Percentiles rank a stretch among this genome's conserved stretches.
phyloP scores from a whole-genome alignment of 2,113 vertebrate genomes.

The Cardinalis cardinalis region DNA sequence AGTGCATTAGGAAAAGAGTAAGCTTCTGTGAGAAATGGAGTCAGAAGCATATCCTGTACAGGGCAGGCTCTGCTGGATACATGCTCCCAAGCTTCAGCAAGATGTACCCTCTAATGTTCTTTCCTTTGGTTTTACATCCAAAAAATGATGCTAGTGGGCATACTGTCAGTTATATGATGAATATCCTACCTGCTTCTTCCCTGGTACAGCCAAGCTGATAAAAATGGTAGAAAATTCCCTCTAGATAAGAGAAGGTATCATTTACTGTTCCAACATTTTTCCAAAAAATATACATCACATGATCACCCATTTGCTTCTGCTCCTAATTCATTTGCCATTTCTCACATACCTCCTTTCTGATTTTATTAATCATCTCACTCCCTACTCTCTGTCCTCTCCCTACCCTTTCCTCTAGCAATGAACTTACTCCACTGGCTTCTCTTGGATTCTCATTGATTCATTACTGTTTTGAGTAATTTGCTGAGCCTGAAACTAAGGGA shows the following conservation, averaged over 20 bases:
- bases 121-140: not conserved
- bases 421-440: not conserved
- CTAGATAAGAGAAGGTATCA: not conserved
- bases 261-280: not conserved
- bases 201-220: not conserved
- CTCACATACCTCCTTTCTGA: not conserved
- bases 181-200: not conserved
- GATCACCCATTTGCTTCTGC: not conserved
- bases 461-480: not conserved
- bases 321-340: not conserved
- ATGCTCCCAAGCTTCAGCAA: not conserved
- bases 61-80: not conserved
- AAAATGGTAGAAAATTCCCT: not conserved
- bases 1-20: not conserved
- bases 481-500: constrained; percentile 1
- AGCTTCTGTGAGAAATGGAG: not conserved
- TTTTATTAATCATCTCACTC: not conserved
- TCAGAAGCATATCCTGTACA: not conserved
- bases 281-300: not conserved
- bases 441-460: constrained; percentile 12
- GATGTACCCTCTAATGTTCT: not conserved
- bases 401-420: not conserved
- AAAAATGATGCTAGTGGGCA: not conserved
- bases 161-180: not conserved
- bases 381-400: not conserved